These are phyloP conservation scores for Vollenhovia emeryi DNA, from an alignment of 1,140 invertebrate genomes.

Conservation along the genomic window DNA sequence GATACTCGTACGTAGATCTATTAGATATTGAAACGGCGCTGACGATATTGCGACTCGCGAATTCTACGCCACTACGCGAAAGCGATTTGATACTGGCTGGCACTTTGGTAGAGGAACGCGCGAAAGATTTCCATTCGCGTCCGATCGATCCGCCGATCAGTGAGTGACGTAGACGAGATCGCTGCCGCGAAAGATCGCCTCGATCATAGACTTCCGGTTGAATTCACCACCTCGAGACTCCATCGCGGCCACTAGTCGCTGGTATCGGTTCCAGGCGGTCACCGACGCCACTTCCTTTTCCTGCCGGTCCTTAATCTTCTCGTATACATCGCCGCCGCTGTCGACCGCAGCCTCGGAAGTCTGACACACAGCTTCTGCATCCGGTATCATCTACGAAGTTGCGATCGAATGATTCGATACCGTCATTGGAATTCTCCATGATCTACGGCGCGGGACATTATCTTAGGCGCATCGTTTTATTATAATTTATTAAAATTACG, in stretches of 20 bases:
- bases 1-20: not conserved
- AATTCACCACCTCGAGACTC: slow-evolving; percentile 74
- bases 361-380: slow-evolving; percentile 71
- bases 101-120: slow-evolving; percentile 64
- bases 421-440: not conserved
- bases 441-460: not conserved
- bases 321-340: slow-evolving; percentile 60
- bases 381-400: slow-evolving; percentile 76
- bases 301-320: slow-evolving; percentile 69
- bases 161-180: slow-evolving; percentile 76
- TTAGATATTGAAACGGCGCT: not conserved
- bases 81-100: slow-evolving; percentile 28
- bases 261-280: slow-evolving; percentile 80
- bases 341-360: slow-evolving; percentile 72
- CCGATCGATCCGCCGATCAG: slow-evolving; percentile 50
- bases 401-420: slow-evolving; percentile 23
- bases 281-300: slow-evolving; percentile 76
- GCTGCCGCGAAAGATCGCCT: slow-evolving; percentile 80
- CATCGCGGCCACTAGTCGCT: slow-evolving; percentile 75
- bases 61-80: slow-evolving; percentile 51
- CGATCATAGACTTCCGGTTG: slow-evolving; percentile 76
- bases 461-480: not conserved
- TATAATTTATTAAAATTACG: not conserved
- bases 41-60: not conserved
- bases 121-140: not conserved